A percentile compares a stretch with the other conserved stretches of the same genome.
phyloP scores from a whole-genome alignment of 2,113 vertebrate genomes.

The Cygnus buccinator region DNA sequence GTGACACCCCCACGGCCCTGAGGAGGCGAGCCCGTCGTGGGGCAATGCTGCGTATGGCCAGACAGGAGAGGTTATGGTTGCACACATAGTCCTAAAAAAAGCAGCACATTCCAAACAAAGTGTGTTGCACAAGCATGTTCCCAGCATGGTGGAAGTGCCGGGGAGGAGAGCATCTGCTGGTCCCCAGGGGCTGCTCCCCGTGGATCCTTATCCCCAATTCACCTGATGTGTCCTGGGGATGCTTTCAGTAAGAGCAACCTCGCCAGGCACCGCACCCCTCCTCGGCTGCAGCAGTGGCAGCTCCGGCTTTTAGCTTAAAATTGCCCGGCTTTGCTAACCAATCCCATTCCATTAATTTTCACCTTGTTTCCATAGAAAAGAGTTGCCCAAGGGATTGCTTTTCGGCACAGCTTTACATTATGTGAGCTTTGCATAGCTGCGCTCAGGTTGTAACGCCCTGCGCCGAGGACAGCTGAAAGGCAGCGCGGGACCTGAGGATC shows the following conservation, averaged over 20 bases:
- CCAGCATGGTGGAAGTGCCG: background rate
- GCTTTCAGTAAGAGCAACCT: background rate
- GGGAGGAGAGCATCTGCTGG: background rate
- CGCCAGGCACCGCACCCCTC: background rate
- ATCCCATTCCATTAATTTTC: background rate
- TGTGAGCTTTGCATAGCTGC: background rate
- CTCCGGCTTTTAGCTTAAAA: background rate
- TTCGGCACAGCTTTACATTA: background rate
- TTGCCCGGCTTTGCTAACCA: background rate
- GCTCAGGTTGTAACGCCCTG: rapidly evolving
- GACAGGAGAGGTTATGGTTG: background rate
- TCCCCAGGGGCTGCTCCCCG: background rate
- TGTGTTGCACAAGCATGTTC: background rate
- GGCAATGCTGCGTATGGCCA: background rate
- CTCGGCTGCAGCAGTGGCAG: background rate
- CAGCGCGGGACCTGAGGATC: rapidly evolving
- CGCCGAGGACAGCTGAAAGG: background rate
- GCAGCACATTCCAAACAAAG: background rate
- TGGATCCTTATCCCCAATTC: background rate
- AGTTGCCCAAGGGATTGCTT: background rate
- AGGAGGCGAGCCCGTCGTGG: background rate
- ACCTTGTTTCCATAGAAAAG: background rate
- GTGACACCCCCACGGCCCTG: background rate
- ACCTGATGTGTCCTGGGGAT: background rate
- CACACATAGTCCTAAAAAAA: background rate